Percentiles rank a stretch among this genome's conserved stretches.
These are phyloP conservation scores for Pachycephus smyrnensis DNA, from an alignment of 2,888 invertebrate species.

Conservation along the genomic window DNA sequence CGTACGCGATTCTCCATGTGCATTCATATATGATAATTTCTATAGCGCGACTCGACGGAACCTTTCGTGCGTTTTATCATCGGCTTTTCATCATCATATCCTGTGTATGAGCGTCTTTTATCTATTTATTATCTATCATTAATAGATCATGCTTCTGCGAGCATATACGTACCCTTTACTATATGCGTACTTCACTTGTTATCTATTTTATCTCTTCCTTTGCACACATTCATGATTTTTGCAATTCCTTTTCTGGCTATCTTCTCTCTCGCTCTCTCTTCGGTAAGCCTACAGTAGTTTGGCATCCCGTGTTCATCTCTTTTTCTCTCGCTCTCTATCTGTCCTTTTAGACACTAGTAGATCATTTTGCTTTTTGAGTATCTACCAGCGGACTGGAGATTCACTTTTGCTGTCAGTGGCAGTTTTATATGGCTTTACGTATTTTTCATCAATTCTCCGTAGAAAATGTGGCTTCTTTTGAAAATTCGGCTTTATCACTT, in stretches of 20 bases:
- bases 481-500: neutral
- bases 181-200: neutral
- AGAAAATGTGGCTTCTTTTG: neutral
- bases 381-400: neutral
- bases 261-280: neutral
- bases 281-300: neutral
- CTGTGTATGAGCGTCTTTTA: neutral
- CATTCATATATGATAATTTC: neutral
- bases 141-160: neutral
- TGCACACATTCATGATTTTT: neutral
- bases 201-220: neutral
- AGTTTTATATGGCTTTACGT: neutral
- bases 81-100: neutral
- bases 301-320: neutral
- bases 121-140: neutral
- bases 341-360: neutral
- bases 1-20: neutral
- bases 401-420: neutral
- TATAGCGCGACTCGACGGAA: neutral
- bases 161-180: neutral
- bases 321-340: neutral
- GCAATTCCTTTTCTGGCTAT: neutral
- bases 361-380: neutral
- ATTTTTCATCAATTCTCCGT: neutral
- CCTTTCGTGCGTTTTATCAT: neutral